Base-by-base conservation (phyloP, 2,797 vertebrate genomes). In the Enteromius argenteus region DNA sequence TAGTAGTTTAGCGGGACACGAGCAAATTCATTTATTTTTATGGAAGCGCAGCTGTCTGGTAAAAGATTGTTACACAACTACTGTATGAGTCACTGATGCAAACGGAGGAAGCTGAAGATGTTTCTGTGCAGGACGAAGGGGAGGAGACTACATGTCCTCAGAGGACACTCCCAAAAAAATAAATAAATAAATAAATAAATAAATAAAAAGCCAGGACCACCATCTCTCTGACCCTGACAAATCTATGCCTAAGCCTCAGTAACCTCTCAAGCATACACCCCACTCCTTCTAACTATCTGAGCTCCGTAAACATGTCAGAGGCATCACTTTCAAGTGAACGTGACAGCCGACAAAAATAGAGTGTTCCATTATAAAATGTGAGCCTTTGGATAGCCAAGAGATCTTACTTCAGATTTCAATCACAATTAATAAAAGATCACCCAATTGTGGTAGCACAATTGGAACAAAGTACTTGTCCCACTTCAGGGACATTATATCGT, bases 1-100 rank as follows among this genome's bases (percentile, higher is more conserved):
- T 58, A 60, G 39, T n/a, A 58, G 71, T 66, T 92, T 89, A 93
- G 84, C 76, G 4, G 46, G 66, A 39, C 49, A 69, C 17, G 44
- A 44, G 32, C 23, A 23, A 56, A 79, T 68, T 3, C 0, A 1
- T 14, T 74, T 74, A 10, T 67, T 72, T 83, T 53, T 56, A 69
- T 39, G 37, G 42, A 32, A 23, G 60, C 46, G 67, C 62, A 60
- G 66, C 5, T 9, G 51, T 66, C 60, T 19, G 27, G 53, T 35
- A 19, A 64, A 68, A 76, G 3, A 53, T 74, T 30, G 39, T 71
- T 76, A 77, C 35, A 72, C 71, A 69, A 84, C 51, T 27, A 67
- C n/a, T 68, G 21, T 39, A 67, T 10, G n/a, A 51, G 42, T 60
- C 39, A 27, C 21, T 62, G 75, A 49, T n/a, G 30, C 21, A 73